Evolutionary conservation across 2,113 vertebrate species (phyloP).

Genomic region (Bombycilla garrulus): DNA sequence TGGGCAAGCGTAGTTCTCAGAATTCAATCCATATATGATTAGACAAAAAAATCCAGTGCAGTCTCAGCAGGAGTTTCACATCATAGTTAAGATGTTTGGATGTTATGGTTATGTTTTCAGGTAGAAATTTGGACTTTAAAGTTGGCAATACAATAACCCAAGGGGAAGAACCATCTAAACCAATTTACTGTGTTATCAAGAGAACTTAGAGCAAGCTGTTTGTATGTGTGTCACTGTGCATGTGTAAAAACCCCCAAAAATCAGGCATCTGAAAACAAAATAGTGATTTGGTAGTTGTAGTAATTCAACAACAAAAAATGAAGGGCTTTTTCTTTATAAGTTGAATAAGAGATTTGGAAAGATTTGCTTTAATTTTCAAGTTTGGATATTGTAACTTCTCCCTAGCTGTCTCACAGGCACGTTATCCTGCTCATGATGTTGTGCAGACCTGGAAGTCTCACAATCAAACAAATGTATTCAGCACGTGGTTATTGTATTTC

Average conservation of each 20-base stretch:
- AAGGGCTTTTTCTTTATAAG: neutral
- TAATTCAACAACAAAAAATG: neutral
- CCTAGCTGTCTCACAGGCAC: neutral
- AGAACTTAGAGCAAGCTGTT: neutral
- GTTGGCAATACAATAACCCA: neutral
- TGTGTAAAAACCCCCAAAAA: neutral
- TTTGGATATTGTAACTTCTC: neutral
- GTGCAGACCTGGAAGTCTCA: neutral
- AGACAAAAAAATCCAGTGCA: neutral
- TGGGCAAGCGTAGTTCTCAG: neutral
- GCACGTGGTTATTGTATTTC: neutral
- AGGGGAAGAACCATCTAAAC: neutral
- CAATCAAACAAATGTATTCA: neutral
- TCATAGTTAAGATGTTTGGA: neutral
- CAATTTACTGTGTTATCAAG: neutral
- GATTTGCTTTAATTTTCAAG: neutral
- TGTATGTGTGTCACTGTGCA: neutral
- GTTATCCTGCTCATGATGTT: accelerated
- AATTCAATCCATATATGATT: neutral
- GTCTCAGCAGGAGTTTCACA: neutral
- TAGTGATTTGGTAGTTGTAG: neutral
- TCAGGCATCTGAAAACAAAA: neutral
- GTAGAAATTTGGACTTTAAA: neutral
- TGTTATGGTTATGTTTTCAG: neutral
- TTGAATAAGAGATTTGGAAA: neutral